phyloP scores from a whole-genome alignment of 2,888 invertebrate genomes.

The Dryococelus australis region DNA sequence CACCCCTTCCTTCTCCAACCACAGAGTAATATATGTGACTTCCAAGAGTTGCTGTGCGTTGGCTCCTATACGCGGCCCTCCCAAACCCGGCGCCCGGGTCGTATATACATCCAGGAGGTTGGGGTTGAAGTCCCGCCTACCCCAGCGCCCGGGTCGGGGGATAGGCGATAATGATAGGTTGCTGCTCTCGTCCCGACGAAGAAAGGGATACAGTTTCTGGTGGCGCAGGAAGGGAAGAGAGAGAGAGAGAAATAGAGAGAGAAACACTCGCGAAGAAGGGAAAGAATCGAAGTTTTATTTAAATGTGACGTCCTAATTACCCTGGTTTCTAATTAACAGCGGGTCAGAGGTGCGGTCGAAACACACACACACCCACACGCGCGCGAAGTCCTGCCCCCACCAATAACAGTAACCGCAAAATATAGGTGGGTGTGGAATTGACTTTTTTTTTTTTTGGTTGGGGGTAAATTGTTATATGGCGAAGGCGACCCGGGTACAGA shows the following conservation, averaged over 20 bases:
- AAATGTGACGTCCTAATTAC: conserved; percentile 52
- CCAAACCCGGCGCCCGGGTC: not conserved
- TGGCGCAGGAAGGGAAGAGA: not conserved
- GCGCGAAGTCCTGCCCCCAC: not conserved
- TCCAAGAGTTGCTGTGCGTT: not conserved
- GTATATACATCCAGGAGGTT: not conserved
- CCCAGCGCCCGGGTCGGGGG: not conserved
- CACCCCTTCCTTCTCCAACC: not conserved
- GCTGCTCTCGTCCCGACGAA: not conserved
- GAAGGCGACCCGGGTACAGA: not conserved
- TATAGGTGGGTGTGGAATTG: not conserved
- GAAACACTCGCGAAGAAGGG: not conserved
- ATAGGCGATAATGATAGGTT: conserved; percentile 5
- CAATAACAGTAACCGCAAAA: not conserved
- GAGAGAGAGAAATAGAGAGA: not conserved
- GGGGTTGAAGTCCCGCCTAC: not conserved
- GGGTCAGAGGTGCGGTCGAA: conserved; percentile 39
- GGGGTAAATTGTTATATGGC: not conserved
- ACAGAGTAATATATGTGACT: not conserved
- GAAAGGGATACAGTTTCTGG: too few relatives aligned
- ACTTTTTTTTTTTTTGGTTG: too few relatives aligned
- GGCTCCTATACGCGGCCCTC: not conserved
- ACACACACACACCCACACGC: not conserved
- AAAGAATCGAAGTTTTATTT: conserved; percentile 48
- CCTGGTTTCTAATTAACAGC: conserved; percentile 53